Conservation (phyloP, 2,888 invertebrate genomes). For the Malthinus flaveolus region DNA sequence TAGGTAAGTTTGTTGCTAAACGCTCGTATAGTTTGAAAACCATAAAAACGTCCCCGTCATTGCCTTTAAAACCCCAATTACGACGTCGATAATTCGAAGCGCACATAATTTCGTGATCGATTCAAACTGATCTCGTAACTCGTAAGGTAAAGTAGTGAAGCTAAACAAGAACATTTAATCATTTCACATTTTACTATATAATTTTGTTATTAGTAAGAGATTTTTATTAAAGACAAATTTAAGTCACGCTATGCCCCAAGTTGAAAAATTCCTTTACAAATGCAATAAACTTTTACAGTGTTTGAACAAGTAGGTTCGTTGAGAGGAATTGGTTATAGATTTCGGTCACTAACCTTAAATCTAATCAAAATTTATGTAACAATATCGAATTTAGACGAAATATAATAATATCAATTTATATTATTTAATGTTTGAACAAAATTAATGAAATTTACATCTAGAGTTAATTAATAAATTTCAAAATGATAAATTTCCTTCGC, state of each 20-base stretch:
- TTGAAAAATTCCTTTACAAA: constrained; percentile 3
- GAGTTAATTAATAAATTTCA: too few relatives aligned
- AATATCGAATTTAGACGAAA: neutral
- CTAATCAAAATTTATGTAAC: constrained; percentile 7
- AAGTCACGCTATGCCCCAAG: constrained; percentile 11
- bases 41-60: too few relatives aligned
- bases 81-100: neutral
- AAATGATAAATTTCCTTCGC: too few relatives aligned
- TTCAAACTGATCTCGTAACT: too few relatives aligned
- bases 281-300: constrained; percentile 5
- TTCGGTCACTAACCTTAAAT: constrained; percentile 12
- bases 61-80: too few relatives aligned
- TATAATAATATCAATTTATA: too few relatives aligned
- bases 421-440: too few relatives aligned
- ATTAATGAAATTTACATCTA: too few relatives aligned
- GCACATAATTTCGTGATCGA: neutral
- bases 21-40: too few relatives aligned
- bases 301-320: constrained; percentile 2
- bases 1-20: too few relatives aligned
- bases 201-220: constrained; percentile 4
- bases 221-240: constrained; percentile 8
- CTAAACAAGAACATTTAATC: neutral
- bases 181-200: constrained; percentile 5
- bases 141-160: too few relatives aligned
- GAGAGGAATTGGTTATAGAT: constrained; percentile 9